Evolutionary conservation across 1,140 invertebrate species (phyloP).

Genomic region (Thaumatotibia leucotreta): DNA sequence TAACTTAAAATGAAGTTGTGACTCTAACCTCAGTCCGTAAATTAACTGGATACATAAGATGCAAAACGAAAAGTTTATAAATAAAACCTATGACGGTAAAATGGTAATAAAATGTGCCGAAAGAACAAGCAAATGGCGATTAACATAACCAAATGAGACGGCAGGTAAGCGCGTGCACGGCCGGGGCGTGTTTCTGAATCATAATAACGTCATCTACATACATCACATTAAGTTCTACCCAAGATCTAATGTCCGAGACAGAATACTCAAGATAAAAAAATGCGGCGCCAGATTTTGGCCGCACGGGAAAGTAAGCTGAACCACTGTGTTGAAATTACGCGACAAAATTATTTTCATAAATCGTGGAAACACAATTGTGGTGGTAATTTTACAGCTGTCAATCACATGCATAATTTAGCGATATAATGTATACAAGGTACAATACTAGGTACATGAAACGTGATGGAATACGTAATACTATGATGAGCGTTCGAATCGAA

Average conservation of each 20-base stretch:
- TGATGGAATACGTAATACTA: neutral
- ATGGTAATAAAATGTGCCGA: slow-evolving; percentile 16
- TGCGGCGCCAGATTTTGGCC: neutral
- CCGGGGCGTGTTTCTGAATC: slow-evolving; percentile 10
- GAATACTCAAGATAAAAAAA: neutral
- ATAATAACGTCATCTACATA: slow-evolving; percentile 15
- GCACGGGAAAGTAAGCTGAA: neutral
- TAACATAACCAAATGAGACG: slow-evolving; percentile 16
- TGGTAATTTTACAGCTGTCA: neutral
- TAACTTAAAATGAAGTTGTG: slow-evolving; percentile 11
- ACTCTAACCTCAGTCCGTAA: slow-evolving; percentile 3
- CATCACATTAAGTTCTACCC: slow-evolving; percentile 4
- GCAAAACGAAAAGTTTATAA: slow-evolving; percentile 7
- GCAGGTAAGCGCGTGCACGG: slow-evolving; percentile 10
- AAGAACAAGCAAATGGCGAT: slow-evolving; percentile 14
- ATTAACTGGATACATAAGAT: neutral
- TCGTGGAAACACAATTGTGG: neutral
- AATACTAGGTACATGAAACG: neutral
- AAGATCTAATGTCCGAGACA: slow-evolving; percentile 6
- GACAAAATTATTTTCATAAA: neutral
- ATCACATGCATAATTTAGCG: neutral
- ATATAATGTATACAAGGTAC: neutral
- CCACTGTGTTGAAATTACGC: neutral
- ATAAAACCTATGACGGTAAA: slow-evolving; percentile 14
- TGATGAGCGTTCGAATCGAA: neutral